Evolutionary conservation across 2,888 invertebrate species (phyloP).

Genomic region (Acleris laterana): DNA sequence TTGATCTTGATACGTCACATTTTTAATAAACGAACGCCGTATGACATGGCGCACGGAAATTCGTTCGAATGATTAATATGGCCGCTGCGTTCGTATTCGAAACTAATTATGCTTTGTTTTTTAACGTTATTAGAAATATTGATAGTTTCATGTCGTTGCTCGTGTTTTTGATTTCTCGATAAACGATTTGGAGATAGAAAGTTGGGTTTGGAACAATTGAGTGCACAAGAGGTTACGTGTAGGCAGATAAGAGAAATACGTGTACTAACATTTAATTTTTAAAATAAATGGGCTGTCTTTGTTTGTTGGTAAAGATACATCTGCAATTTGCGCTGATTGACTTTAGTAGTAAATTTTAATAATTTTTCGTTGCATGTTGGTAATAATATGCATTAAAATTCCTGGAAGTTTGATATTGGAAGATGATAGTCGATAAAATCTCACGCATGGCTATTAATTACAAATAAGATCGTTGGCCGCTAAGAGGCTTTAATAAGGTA

Average conservation of each 20-base stretch:
- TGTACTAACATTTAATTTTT: constrained; percentile 22
- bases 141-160: constrained; percentile 83
- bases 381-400: not conserved
- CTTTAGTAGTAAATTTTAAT: too few relatives aligned
- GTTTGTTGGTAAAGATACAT: not conserved
- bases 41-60: constrained; percentile 83
- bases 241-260: constrained; percentile 32
- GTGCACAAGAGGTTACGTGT: constrained; percentile 53
- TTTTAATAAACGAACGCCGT: constrained; percentile 84
- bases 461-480: constrained; percentile 67
- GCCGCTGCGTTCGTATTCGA: constrained; percentile 71
- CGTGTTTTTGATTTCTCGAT: constrained; percentile 79
- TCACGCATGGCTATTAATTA: constrained; percentile 50
- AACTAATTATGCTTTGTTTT: constrained; percentile 81
- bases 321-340: too few relatives aligned
- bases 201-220: constrained; percentile 74
- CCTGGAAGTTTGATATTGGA: constrained; percentile 5
- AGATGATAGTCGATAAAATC: constrained; percentile 16
- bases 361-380: too few relatives aligned
- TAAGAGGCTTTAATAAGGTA: constrained; percentile 65
- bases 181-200: constrained; percentile 78
- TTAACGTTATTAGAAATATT: constrained; percentile 83
- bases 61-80: constrained; percentile 84
- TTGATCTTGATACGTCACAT: constrained; percentile 85
- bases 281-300: constrained; percentile 11